Evolutionary conservation across 2,113 vertebrate species (phyloP), one percentile per base, ranked within the genome.

Genomic region (Brachirus orientalis): DNA sequence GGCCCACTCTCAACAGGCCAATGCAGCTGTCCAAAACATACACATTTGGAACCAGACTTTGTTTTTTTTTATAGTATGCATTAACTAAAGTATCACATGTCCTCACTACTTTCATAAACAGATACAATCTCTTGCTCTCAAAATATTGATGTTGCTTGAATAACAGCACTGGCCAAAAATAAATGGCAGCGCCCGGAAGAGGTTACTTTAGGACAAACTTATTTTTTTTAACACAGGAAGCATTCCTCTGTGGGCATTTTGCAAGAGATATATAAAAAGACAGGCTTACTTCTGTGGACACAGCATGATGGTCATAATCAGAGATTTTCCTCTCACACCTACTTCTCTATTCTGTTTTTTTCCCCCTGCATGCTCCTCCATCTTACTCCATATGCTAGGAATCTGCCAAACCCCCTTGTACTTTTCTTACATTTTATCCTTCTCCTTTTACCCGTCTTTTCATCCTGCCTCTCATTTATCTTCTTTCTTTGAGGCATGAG

Each of bases 391-490:
- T 63, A 62, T 58, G 41, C 52, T 28, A 59, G 45, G 56, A 50
- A 63, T 56, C 56, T 28, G 46, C 48, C 28, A 55, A 82, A 75
- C 10, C 60, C n/a, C 35, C 14, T 53, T 72, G 40, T 52, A 43
- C 57, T 56, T 48, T 41, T 28, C 54, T 69, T 63, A 72, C 69
- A 69, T 75, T 58, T 64, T 55, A 77, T 85, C 50, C 37, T 28
- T 75, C 68, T 80, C 37, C n/a, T n/a, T n/a, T n/a, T n/a, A n/a
- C n/a, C n/a, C 68, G 62, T 67, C 57, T 71, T 72, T 85, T 79
- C 56, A 68, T 75, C 61, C 60, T 71, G 54, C 54, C 73, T 60
- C 65, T 75, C 71, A 69, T 84, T 86, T 77, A 75, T 83, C 82
- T 69, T 70, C 57, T 66, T 52, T 80, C 56, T 79, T 64, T 63